These are phyloP conservation scores for Coelopa pilipes DNA, from an alignment of 2,888 invertebrate species.

Conservation along the genomic window DNA sequence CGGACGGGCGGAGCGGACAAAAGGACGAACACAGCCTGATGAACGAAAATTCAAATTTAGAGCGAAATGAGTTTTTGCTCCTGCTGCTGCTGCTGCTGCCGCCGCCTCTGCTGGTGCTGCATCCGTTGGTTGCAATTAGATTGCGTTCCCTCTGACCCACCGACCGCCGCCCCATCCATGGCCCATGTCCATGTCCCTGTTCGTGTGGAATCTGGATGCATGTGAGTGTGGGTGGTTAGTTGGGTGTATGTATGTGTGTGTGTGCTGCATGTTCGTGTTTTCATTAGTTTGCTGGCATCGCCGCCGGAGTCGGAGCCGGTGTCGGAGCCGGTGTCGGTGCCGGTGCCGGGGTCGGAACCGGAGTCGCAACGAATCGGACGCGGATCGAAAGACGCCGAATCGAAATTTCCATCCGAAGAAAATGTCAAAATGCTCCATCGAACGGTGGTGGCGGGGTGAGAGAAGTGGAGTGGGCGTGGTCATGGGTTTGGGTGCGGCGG, in stretches of 20 bases:
- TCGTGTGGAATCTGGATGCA: background rate
- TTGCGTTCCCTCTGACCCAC: slow-evolving; percentile 23
- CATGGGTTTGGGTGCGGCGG: too few species aligned
- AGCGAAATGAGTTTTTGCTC: slow-evolving; percentile 45
- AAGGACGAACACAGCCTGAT: slow-evolving; percentile 33
- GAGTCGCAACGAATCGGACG: too few species aligned
- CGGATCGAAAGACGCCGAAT: too few species aligned
- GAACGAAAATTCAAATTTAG: slow-evolving; percentile 46
- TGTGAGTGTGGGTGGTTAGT: background rate
- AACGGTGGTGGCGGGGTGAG: too few species aligned
- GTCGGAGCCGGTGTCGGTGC: too few species aligned
- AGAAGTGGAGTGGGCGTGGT: too few species aligned
- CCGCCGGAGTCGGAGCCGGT: too few species aligned
- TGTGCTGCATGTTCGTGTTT: slow-evolving; percentile 1
- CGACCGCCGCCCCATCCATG: background rate
- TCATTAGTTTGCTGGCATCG: slow-evolving; percentile 13
- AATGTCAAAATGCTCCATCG: too few species aligned
- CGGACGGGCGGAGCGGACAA: background rate
- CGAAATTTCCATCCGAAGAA: too few species aligned
- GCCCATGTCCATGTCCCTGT: too few species aligned
- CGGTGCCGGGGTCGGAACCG: too few species aligned
- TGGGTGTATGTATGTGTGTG: background rate
- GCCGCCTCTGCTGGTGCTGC: slow-evolving; percentile 36
- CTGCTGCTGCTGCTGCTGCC: background rate
- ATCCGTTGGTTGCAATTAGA: slow-evolving; percentile 44